phyloP scores from a whole-genome alignment of 2,797 vertebrate genomes.

The Chrysolophus pictus region DNA sequence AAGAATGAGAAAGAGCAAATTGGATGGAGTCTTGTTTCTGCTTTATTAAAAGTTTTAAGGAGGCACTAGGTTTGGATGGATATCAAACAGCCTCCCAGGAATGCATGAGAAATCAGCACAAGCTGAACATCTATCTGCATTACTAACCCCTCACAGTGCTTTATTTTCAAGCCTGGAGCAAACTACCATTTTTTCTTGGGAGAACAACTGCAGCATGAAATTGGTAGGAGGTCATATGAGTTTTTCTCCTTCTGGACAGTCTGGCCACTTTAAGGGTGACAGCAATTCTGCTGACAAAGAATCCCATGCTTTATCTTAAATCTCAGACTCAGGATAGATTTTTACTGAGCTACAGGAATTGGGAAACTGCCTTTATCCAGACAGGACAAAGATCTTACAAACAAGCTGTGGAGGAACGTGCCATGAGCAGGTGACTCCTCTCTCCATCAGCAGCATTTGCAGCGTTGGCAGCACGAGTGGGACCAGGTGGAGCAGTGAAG shows the following conservation, averaged over 20 bases:
- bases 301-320: neutral
- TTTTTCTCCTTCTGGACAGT: neutral
- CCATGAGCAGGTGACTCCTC: neutral
- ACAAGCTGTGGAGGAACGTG: rapidly evolving
- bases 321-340: neutral
- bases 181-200: neutral
- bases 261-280: neutral
- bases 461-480: neutral
- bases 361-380: neutral
- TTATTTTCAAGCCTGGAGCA: neutral
- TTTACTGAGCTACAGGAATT: neutral
- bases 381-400: neutral
- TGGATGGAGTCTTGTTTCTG: neutral
- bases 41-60: neutral
- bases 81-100: neutral
- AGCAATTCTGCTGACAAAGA: neutral
- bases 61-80: neutral
- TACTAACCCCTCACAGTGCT: neutral
- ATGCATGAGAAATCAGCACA: neutral
- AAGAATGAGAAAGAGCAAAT: neutral
- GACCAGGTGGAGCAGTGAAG: neutral
- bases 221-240: neutral
- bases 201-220: neutral
- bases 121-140: neutral
- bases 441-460: neutral